Evolutionary conservation across 2,113 vertebrate genomes (phyloP).

Genomic region (Sterna hirundo): DNA sequence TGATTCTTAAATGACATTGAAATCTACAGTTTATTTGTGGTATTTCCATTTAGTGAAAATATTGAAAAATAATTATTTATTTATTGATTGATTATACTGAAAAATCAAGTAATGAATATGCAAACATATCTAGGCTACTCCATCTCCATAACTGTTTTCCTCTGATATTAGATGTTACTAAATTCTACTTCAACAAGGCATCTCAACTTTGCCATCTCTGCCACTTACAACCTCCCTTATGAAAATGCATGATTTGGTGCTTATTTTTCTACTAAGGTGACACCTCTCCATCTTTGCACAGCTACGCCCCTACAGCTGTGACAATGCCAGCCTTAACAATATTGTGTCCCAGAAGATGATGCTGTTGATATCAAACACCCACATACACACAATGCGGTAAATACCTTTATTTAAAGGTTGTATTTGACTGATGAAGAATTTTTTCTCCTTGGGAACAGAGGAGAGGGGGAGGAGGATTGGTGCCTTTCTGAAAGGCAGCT

Average conservation of each 20-base stretch:
- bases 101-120: not conserved
- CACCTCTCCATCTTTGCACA: not conserved
- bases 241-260: not conserved
- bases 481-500: not conserved
- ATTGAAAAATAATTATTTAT: not conserved
- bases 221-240: not conserved
- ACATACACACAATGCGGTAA: not conserved
- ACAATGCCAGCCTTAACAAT: not conserved
- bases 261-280: not conserved
- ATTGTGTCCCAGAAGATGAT: not conserved
- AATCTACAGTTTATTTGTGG: not conserved
- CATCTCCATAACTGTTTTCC: not conserved
- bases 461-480: not conserved
- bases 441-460: not conserved
- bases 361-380: not conserved
- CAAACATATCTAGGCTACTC: not conserved
- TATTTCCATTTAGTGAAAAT: not conserved
- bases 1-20: not conserved
- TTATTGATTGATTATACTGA: not conserved
- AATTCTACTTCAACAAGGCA: not conserved
- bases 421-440: not conserved
- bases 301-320: not conserved
- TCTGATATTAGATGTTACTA: not conserved
- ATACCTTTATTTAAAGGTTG: not conserved
- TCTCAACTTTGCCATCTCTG: not conserved